Evolutionary conservation across 1,140 invertebrate genomes (phyloP), one percentile per base, ranked within the genome.

Genomic region (Gonioctena quinquepunctata): DNA sequence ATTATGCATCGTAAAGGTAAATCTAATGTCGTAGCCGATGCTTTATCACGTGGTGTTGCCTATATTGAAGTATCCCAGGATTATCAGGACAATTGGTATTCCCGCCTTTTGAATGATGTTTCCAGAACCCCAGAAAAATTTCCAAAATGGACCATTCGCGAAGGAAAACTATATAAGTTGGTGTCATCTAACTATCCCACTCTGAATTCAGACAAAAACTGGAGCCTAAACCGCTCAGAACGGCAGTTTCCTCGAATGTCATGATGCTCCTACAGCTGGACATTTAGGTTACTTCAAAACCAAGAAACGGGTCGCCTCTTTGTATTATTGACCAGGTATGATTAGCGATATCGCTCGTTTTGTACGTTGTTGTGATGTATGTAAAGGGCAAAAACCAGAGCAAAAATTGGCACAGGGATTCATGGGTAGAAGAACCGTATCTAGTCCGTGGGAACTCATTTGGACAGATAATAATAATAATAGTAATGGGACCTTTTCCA

Each of bases 401-500:
- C 18, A 57, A 22, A 22, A 11, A 11, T 13, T 13, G 23, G 23
- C 18, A 57, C 11, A 5, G 13, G 54, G 23, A 6, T 13, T 57
- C 6, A 72, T 72, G 72, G 66, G 69, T 13, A 66, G 42, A 21
- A 61, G 70, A 22, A 74, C 70, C 33, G 54, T 69, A 60, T 70
- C 71, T 61, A 6, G 69, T 64, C 49, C 71, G 66, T 18, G 48
- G 11, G 5, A 70, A 60, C 59, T 72, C 71, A 6, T 27, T 26
- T 8, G 69, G 33, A 26, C 28, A 11, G 28, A 33, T 13, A n/a
- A n/a, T n/a, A n/a, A n/a, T n/a, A n/a, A n/a, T n/a, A n/a, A n/a
- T n/a, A n/a, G 2, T 67, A 13, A 27, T 71, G 3, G 69, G 69
- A 42, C 50, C 64, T 22, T 71, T 80, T n/a, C 73, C 77, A 0